Evolutionary conservation across 2,113 vertebrate genomes (phyloP), one percentile per base, ranked within the genome.

Genomic region (Macroglossus sobrinus): DNA sequence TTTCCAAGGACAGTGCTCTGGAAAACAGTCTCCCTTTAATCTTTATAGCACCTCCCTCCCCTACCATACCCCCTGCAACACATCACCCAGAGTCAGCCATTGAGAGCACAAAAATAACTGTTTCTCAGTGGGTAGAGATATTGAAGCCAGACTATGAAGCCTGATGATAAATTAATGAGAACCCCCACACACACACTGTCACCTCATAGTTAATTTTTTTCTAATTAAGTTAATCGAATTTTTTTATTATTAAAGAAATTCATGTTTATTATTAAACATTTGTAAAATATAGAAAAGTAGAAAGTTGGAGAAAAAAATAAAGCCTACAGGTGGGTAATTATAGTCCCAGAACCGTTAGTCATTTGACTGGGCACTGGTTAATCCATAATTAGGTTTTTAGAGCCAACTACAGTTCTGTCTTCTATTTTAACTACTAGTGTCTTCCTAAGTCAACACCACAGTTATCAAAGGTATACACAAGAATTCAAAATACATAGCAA

Each of bases 191-290:
- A n/a, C n/a, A n/a, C 50, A 50, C 50, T 35, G 0, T 96, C 94
- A 98, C 94, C 97, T 97, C 93, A 94, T 97, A 74, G 89, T 85
- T 93, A 97, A 98, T 98, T 96, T 96, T 97, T 97, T 97, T 96
- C 96, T 97, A 97, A 98, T 98, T 98, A 97, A 96, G 96, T 97
- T 98, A 96, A 97, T 98, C 76, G 43, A 72, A 97, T 96, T 96
- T 96, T 94, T 96, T 95, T 96, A 95, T 98, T 96, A 96, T 94
- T 96, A 96, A 94, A 95, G 74, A 80, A 96, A 75, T 94, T 50
- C 63, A 33, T 91, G 78, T 30, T 97, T 91, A 19, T 98, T 97
- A 97, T 96, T 97, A 97, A 97, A 95, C 66, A 93, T 94, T 94
- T 89, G 84, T 94, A 94, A 95, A 96, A 96, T 93, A 78, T 26